Evolutionary conservation across 2,797 vertebrate genomes (phyloP), one percentile per base, ranked within the genome.

Genomic region (Microctenopoma stevenorrisi): DNA sequence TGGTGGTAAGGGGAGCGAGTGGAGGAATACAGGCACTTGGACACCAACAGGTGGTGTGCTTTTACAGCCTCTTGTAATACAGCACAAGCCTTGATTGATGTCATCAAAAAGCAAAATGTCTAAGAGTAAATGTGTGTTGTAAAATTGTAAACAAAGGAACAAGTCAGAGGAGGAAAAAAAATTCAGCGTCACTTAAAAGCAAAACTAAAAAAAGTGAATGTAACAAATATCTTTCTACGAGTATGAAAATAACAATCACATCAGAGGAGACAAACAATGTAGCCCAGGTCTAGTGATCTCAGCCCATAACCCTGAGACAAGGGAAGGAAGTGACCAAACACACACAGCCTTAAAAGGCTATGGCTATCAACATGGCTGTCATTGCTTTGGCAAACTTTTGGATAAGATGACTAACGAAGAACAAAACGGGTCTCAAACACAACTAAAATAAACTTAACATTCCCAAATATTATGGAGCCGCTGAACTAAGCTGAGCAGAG

Each of bases 1-100:
- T 61, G 43, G 61, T 72, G 72, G 68, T 66, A 76, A 79, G 68
- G 59, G 80, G 71, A 87, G 81, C 16, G 64, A 84, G 75, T 47
- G 75, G 83, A 86, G 79, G 81, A 87, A 89, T 72, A 90, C 82
- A 91, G 87, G 87, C 88, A 87, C 84, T 88, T 16, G 81, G 85
- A 91, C 83, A 91, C 91, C 92, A 94, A 94, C 93, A 93, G 93
- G 93, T 94, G 93, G 94, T 91, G 92, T 93, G 82, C 87, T 93
- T 93, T 91, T 92, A 89, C 91, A 84, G 89, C 83, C 86, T 86
- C 78, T 77, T 87, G 82, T 76, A 82, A 80, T 81, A 77, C 48
- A 69, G 70, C 58, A 74, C 70, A 62, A 69, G 54, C 64, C 74
- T 47, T 70, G 76, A 81, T 76, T 52, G 74, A 80, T 74, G 65